A percentile compares a stretch with the other conserved stretches of the same genome.
Evolutionary conservation across 2,888 invertebrate species (phyloP).

Genomic region (Theretra japonica): DNA sequence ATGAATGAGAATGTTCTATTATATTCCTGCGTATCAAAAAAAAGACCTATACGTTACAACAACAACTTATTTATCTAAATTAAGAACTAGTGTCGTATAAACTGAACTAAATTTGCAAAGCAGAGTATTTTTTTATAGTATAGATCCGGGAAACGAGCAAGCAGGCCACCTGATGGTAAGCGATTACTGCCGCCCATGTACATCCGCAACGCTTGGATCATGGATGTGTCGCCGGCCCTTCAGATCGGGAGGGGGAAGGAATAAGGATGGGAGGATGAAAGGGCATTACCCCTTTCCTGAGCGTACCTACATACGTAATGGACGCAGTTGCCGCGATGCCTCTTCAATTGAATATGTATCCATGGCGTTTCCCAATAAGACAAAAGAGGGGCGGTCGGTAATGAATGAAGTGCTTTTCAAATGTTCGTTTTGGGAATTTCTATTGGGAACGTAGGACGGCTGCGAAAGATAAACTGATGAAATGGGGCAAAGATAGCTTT

Average conservation of each 20-base stretch:
- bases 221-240: no score
- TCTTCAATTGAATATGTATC: constrained; percentile 16
- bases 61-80: not conserved
- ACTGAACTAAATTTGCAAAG: not conserved
- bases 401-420: constrained; percentile 63
- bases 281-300: no score
- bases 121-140: no score
- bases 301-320: not conserved
- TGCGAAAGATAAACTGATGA: constrained; percentile 62
- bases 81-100: not conserved
- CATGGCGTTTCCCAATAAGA: constrained; percentile 42
- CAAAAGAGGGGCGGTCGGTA: constrained; percentile 56
- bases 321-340: not conserved
- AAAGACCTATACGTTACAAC: no score
- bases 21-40: no score
- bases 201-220: no score
- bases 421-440: constrained; percentile 59
- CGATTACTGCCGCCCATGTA: no score
- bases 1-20: no score
- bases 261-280: no score
- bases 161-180: no score
- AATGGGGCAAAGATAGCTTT: constrained; percentile 54
- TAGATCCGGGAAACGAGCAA: no score
- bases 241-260: no score
- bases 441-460: constrained; percentile 59